Percentiles rank a stretch among this genome's conserved stretches.
These are phyloP conservation scores for Achlya flavicornis DNA, from an alignment of 2,888 invertebrate species.

Conservation along the genomic window DNA sequence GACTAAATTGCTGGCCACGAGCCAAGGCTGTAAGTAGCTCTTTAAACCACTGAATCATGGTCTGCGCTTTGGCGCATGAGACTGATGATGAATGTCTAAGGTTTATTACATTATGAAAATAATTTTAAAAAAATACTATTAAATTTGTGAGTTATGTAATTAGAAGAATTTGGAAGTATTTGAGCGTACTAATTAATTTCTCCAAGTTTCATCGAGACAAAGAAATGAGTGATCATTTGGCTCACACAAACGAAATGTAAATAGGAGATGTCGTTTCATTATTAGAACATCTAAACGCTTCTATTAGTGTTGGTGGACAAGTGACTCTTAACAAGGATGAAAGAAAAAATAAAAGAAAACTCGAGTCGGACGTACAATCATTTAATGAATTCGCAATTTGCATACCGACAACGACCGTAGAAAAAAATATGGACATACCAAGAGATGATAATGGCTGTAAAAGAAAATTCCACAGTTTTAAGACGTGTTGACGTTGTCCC, in stretches of 20 bases:
- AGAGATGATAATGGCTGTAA: conserved; percentile 39
- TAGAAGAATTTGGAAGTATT: background rate
- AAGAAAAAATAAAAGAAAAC: conserved; percentile 59
- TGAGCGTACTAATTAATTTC: background rate
- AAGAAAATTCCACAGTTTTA: background rate
- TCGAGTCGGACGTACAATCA: conserved; percentile 69
- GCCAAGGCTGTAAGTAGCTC: no score
- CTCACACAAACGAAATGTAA: conserved; percentile 19
- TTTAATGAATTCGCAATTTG: conserved; percentile 81
- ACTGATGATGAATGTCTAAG: no score
- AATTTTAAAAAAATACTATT: no score
- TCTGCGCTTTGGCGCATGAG: no score
- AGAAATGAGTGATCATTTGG: background rate
- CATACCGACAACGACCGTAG: conserved; percentile 69
- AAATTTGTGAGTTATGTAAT: no score
- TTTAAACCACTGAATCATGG: no score
- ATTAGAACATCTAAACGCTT: conserved; percentile 54
- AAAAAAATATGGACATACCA: conserved; percentile 52
- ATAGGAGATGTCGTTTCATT: conserved; percentile 37
- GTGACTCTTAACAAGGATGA: conserved; percentile 66
- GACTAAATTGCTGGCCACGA: no score
- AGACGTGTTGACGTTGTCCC: background rate
- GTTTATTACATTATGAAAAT: no score
- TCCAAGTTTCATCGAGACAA: background rate
- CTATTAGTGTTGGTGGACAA: conserved; percentile 59